A percentile compares a stretch with the other conserved stretches of the same genome.
Evolutionary conservation across 2,113 vertebrate genomes (phyloP).

Genomic region (Hucho hucho): DNA sequence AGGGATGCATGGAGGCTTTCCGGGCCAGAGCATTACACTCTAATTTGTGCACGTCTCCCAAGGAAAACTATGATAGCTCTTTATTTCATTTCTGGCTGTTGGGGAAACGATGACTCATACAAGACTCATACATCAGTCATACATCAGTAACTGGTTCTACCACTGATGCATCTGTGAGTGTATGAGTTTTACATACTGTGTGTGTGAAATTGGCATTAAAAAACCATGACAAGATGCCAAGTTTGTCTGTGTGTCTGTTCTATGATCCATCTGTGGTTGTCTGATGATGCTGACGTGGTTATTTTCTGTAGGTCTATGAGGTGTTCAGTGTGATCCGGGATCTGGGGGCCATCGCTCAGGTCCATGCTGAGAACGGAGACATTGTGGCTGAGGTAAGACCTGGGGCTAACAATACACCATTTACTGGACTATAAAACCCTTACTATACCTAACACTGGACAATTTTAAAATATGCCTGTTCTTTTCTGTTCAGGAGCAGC

Average conservation of each 20-base stretch:
- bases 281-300: background rate
- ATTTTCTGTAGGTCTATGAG: conserved; percentile 87
- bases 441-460: background rate
- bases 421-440: background rate
- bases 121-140: background rate
- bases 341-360: conserved; percentile 92
- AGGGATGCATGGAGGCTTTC: conserved; percentile 19
- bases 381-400: conserved; percentile 89
- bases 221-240: background rate
- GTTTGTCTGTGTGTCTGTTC: conserved; percentile 1
- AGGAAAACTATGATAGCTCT: conserved; percentile 22
- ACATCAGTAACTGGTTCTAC: conserved; percentile 10
- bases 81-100: conserved; percentile 26
- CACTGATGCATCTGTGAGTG: background rate
- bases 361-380: conserved; percentile 96
- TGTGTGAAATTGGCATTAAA: background rate
- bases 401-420: background rate
- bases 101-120: conserved; percentile 18
- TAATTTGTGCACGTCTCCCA: background rate
- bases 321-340: conserved; percentile 95
- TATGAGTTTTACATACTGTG: background rate
- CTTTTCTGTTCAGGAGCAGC: conserved; percentile 83
- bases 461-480: background rate
- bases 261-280: background rate
- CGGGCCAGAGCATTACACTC: conserved; percentile 25